Evolutionary conservation across 2,113 vertebrate genomes (phyloP), one percentile per base, ranked within the genome.

Genomic region (Jaculus jaculus): DNA sequence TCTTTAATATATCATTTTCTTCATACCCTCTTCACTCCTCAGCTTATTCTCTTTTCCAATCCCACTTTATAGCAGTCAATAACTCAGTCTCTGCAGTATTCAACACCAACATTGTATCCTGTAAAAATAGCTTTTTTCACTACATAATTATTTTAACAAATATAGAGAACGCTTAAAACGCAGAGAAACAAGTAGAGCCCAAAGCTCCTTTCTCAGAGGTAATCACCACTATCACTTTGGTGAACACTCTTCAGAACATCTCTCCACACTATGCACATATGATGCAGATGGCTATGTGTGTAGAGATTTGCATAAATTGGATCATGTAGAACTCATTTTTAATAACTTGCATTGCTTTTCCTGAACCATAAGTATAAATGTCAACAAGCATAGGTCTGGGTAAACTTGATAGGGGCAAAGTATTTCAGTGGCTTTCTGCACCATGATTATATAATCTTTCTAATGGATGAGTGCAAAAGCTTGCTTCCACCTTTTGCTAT

Each of bases 261-360:
- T 84, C 91, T 84, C 73, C 34, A 66, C 84, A 71, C 93, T 86
- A 18, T 88, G 84, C 87, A 85, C 65, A 84, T 54, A 75, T 32
- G 65, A 78, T 65, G 87, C 94, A 97, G 95, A 95, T 96, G 96
- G 92, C 87, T 94, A 20, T 92, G 82, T 72, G 78, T 68, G 84
- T 10, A 88, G 61, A 94, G 87, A 97, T 84, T 94, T 93, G 87
- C 94, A 95, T 96, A 94, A 96, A 75, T 91, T 85, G 74, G n/a
- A 93, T 83, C 92, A 82, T 74, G n/a, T 23, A 94, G 78, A 75
- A 90, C 81, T 93, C 65, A 34, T 87, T 93, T 84, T 42, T 37
- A 94, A 87, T 89, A 77, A 89, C 77, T 91, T 90, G 39, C 58
- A 87, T 61, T 89, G 58, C 65, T 87, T 95, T 95, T 93, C 37